phyloP scores from a whole-genome alignment of 2,113 vertebrate species.

The Eulacestoma nigropectus region DNA sequence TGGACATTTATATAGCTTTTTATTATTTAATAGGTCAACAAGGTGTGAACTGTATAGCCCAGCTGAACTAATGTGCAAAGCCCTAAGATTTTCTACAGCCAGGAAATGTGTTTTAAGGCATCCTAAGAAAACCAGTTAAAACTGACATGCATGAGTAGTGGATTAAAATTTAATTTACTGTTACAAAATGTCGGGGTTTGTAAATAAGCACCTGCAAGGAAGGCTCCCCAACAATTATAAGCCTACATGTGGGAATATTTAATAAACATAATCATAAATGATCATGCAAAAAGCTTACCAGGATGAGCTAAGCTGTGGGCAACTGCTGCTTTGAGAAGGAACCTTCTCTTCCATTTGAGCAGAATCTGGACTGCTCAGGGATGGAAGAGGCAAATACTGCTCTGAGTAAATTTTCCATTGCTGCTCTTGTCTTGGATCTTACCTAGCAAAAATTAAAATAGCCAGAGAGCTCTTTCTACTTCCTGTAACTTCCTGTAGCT shows the following conservation, averaged over 20 bases:
- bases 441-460: neutral
- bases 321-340: neutral
- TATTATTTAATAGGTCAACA: neutral
- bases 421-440: neutral
- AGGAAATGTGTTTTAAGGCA: neutral
- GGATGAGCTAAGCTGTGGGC: neutral
- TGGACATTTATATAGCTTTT: neutral
- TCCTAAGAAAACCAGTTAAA: neutral
- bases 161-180: neutral
- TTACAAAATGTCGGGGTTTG: neutral
- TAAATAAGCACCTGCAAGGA: neutral
- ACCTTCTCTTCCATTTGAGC: neutral
- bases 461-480: neutral
- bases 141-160: neutral
- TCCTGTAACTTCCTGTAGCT: neutral
- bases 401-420: neutral
- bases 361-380: neutral
- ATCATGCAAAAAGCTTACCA: neutral
- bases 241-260: neutral
- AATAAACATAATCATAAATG: rapidly evolving
- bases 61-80: neutral
- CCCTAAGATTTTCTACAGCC: neutral
- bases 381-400: neutral
- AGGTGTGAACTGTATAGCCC: neutral
- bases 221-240: neutral